Evolutionary conservation across 2,797 vertebrate species (phyloP).

Genomic region (Clarias fuscus): DNA sequence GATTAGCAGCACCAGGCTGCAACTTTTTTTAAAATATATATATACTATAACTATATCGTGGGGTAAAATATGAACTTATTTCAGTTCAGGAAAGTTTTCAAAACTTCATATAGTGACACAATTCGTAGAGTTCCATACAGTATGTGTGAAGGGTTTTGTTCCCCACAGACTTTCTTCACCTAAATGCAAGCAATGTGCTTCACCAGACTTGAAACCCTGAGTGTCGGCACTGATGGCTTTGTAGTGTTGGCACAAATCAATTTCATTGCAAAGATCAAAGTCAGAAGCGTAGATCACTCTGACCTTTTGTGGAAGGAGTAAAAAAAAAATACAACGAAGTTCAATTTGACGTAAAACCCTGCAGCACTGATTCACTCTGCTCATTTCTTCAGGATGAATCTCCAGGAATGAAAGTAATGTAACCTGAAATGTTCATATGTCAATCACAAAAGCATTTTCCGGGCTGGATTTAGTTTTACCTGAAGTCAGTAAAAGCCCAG

Average conservation of each 20-base stretch:
- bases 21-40: too few species aligned
- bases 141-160: not conserved
- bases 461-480: not conserved
- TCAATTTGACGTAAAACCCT: not conserved
- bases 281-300: conserved; percentile 90
- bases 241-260: conserved; percentile 91
- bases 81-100: not conserved
- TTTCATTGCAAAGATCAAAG: conserved; percentile 97
- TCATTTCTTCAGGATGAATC: not conserved
- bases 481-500: not conserved
- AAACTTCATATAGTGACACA: not conserved
- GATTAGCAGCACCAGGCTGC: too few species aligned
- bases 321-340: conserved; percentile 40
- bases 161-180: conserved; percentile 67
- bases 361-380: not conserved
- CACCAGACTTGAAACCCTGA: conserved; percentile 92
- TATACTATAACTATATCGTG: too few species aligned
- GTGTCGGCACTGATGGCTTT: conserved; percentile 88
- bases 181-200: conserved; percentile 92
- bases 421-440: conserved; percentile 3
- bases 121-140: not conserved
- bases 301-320: conserved; percentile 86
- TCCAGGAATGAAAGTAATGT: not conserved
- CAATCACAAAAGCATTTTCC: not conserved
- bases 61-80: not conserved